Base-by-base conservation (phyloP, 2,888 invertebrate genomes). In the Adineta ricciae region DNA sequence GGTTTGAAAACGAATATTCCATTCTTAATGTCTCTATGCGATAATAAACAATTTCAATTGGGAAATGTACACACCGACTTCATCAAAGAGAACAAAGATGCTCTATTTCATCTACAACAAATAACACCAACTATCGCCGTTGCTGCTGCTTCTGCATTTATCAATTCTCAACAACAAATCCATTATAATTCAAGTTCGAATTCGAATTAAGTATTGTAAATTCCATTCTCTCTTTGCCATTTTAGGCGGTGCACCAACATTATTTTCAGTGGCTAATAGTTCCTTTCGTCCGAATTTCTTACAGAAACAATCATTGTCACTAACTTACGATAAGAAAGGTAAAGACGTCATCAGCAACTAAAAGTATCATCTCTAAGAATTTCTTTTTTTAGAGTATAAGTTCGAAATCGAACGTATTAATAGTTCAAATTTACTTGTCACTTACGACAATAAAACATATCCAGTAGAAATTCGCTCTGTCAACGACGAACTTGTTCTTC, bases 41-140 rank as follows among this genome's bases (percentile, higher is more conserved):
- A 92, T 2, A 95, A 97, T 90, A 92, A 93, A 0, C 94, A 95
- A 89, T 97, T 99, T 90, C 92, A 93, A 84, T 90, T 92, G 2
- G 97, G 94, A 24, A 94, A 96, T 89, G 96, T 99, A 1, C 96
- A 97, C 91, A 99, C 99, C 0, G 94, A 96, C 84, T 99, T 99
- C 90, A 99, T 99, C 86, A 93, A 94, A n/a, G 94, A 97, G 89
- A 94, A 97, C 90, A 93, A 93, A 86, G 92, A 93, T 5, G 93
- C 93, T 32, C 92, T 99, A 84, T 95, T 97, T 89, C 93, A 93
- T 1, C 82, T 85, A 36, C 87, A 87, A 16, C 84, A 84, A 46
- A 24, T 83, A 38, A 72, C 41, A 4, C 38, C 52, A 49, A 49
- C 46, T 19, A 46, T 49, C 16, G 78, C 82, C 2, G 50, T 83